Evolutionary conservation across 2,888 invertebrate genomes (phyloP), one percentile per base, ranked within the genome.

Genomic region (Operophtera brumata): DNA sequence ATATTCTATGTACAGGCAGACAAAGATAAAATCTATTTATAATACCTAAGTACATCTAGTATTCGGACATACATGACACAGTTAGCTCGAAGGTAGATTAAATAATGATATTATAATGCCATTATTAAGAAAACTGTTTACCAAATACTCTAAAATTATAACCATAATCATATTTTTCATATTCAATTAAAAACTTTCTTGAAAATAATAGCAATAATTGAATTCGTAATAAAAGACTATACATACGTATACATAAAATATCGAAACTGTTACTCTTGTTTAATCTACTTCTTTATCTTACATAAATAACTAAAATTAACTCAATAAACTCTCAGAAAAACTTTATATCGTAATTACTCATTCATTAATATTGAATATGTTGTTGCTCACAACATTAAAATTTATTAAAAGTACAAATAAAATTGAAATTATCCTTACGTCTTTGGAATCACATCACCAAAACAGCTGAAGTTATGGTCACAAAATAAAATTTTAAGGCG

Each of bases 381-480:
- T 71, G 77, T 70, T 61, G 70, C 76, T 71, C 75, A 71, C 61
- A 53, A 53, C 43, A 57, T 57, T 47, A 57, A 59, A 51, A 55
- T 55, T 47, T 56, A 58, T 56, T 61, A 61, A 55, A 51, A 75
- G 78, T 80, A 82, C 71, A 73, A 77, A 80, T 77, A 79, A 78
- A 77, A 77, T 81, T 80, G 84, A 84, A 80, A 87, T 83, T 89
- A 89, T 82, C 79, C 78, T 84, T 88, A 89, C 85, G 76, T 90
- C 89, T 90, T 90, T 89, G 89, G 90, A 90, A 88, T 86, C 80
- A 86, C 86, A 88, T 89, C 89, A 89, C 89, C 89, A 87, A 86
- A 88, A 89, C 82, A 79, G 78, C 82, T 81, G 81, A 72, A 80
- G 85, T 86, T 89, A 90, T 90, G 89, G 89, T 87, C 89, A 89